Evolutionary conservation across 53 echinoderm and acorn worm species (phyloP).

Genomic region (Antedon mediterranea): DNA sequence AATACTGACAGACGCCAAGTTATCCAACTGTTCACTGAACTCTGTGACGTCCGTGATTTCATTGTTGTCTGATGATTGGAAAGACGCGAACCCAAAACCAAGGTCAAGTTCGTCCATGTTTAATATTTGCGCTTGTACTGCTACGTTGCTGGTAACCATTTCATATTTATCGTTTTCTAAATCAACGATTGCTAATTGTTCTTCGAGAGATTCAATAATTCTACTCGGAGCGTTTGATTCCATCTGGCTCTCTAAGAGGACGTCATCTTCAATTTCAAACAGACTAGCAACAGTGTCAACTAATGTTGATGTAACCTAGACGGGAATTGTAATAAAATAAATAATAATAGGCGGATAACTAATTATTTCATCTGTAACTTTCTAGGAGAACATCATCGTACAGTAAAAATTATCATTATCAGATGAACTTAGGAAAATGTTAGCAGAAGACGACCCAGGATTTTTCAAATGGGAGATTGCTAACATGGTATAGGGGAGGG

Average conservation of each 20-base stretch:
- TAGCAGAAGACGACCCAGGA: no score
- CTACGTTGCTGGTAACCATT: neutral
- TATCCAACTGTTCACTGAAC: neutral
- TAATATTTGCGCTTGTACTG: neutral
- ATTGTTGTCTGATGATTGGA: neutral
- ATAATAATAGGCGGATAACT: no score
- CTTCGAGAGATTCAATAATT: constrained; percentile 49
- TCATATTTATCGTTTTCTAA: neutral
- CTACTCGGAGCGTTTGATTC: constrained; percentile 27
- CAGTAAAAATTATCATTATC: no score
- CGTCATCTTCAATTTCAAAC: constrained; percentile 27
- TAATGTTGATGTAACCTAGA: constrained; percentile 42
- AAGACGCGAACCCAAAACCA: neutral
- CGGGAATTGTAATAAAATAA: neutral
- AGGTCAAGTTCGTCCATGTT: neutral
- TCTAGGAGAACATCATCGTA: no score
- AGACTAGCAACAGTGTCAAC: constrained; percentile 52
- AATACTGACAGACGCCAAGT: neutral
- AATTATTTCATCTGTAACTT: neutral
- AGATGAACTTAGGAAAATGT: no score
- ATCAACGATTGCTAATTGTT: constrained; percentile 26
- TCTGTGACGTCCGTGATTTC: neutral
- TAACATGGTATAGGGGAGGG: no score
- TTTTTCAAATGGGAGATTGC: no score
- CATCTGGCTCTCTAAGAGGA: neutral